phyloP scores from a whole-genome alignment of 1,140 invertebrate species.

The Psilanteris sp. region DNA sequence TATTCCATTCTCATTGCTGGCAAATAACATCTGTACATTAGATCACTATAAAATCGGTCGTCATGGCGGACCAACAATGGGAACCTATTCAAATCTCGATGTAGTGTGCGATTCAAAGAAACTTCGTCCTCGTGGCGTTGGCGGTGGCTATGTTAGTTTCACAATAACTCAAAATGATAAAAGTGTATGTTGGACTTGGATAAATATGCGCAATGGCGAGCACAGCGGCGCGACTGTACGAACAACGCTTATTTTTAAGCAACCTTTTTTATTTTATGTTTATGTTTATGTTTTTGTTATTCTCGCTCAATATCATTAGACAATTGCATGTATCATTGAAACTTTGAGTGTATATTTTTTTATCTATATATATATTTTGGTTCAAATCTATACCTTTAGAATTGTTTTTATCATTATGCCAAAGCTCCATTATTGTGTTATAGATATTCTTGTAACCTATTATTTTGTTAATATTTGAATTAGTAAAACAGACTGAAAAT shows the following conservation, averaged over 20 bases:
- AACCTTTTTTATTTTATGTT: too few species aligned
- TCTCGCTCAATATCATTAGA: too few species aligned
- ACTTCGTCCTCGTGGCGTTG: conserved; percentile 70
- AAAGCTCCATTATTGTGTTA: too few species aligned
- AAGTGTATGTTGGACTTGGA: conserved; percentile 11
- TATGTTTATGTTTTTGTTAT: too few species aligned
- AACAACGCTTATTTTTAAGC: neutral
- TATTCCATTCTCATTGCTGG: conserved; percentile 77
- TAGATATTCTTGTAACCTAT: too few species aligned
- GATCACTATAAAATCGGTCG: conserved; percentile 78
- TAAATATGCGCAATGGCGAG: neutral
- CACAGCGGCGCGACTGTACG: neutral
- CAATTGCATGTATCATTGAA: too few species aligned
- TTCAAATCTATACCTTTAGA: too few species aligned
- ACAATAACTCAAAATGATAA: conserved; percentile 45
- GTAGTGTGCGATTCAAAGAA: conserved; percentile 76
- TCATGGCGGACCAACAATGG: conserved; percentile 75
- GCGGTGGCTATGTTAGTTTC: conserved; percentile 60
- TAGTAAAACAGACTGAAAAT: too few species aligned
- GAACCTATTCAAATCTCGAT: conserved; percentile 74
- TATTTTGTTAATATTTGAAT: too few species aligned
- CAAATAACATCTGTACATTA: conserved; percentile 80
- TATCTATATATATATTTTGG: too few species aligned
- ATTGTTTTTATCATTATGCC: too few species aligned
- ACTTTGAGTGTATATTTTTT: too few species aligned